phyloP scores from a whole-genome alignment of 2,888 invertebrate species.

The Tuta absoluta region DNA sequence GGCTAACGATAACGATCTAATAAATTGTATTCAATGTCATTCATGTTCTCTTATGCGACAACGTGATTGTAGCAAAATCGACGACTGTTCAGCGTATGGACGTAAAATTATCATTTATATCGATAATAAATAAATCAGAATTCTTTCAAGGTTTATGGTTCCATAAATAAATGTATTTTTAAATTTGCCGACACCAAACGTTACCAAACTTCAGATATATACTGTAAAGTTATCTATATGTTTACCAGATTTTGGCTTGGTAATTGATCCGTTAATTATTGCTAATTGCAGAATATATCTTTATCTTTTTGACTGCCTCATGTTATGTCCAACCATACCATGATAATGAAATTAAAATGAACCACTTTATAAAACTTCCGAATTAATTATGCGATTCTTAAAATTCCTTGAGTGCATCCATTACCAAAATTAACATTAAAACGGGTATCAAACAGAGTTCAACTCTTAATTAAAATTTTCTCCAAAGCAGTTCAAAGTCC shows the following conservation, averaged over 20 bases:
- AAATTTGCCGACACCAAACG: no score
- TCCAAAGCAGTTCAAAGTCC: conserved; percentile 17
- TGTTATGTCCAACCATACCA: not conserved
- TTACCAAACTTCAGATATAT: no score
- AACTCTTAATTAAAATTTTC: conserved; percentile 22
- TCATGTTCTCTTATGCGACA: conserved; percentile 38
- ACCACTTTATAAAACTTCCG: conserved; percentile 1
- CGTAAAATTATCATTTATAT: not conserved
- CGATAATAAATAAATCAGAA: no score
- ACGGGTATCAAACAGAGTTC: conserved; percentile 15
- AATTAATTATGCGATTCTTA: conserved; percentile 20
- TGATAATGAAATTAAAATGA: not conserved
- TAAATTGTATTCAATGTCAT: conserved; percentile 54
- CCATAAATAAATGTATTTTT: no score
- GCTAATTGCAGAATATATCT: no score
- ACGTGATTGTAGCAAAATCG: not conserved
- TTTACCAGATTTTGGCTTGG: no score
- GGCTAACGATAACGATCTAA: conserved; percentile 52
- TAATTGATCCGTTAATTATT: no score
- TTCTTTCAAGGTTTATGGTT: no score
- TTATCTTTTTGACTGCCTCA: not conserved
- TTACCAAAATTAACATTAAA: conserved; percentile 20
- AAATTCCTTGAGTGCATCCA: conserved; percentile 18
- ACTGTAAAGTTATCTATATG: no score
- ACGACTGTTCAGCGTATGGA: not conserved